phyloP scores from a whole-genome alignment of 2,113 vertebrate genomes.

The Pleuronectes platessa region DNA sequence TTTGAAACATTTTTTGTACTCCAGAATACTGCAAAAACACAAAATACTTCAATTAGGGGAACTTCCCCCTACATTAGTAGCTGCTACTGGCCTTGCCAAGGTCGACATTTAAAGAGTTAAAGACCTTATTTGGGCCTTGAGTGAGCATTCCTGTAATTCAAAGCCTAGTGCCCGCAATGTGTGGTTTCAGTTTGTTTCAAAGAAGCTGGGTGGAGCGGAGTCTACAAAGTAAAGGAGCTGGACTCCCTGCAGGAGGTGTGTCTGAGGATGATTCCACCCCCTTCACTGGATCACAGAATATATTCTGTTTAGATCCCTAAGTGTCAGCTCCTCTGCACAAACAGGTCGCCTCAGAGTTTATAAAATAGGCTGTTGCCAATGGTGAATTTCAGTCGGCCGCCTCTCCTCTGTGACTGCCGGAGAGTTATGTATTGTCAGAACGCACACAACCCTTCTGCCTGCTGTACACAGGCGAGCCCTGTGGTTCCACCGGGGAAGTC shows the following conservation, averaged over 20 bases:
- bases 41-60: not conserved
- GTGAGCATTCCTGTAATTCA: conserved; percentile 21
- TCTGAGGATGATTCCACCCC: conserved; percentile 33
- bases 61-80: not conserved
- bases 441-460: conserved; percentile 15
- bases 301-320: not conserved
- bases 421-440: conserved; percentile 25
- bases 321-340: conserved; percentile 1
- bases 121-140: not conserved
- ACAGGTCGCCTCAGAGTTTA: conserved; percentile 8
- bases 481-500: conserved; percentile 5
- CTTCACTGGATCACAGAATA: too few species aligned
- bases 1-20: not conserved
- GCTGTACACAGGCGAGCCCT: not conserved
- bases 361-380: not conserved
- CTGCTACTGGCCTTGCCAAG: not conserved
- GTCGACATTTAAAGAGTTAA: conserved; percentile 15
- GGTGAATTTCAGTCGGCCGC: conserved; percentile 8
- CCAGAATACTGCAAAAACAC: not conserved
- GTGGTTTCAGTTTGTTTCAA: conserved; percentile 5
- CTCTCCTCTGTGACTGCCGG: conserved; percentile 5
- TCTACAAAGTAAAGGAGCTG: conserved; percentile 28
- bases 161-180: not conserved
- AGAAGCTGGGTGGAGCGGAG: not conserved
- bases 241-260: conserved; percentile 33